Percentiles rank a stretch among this genome's conserved stretches.
Evolutionary conservation across 53 echinoderm and acorn worm genomes (phyloP).

Genomic region (Paracentrotus lividus): DNA sequence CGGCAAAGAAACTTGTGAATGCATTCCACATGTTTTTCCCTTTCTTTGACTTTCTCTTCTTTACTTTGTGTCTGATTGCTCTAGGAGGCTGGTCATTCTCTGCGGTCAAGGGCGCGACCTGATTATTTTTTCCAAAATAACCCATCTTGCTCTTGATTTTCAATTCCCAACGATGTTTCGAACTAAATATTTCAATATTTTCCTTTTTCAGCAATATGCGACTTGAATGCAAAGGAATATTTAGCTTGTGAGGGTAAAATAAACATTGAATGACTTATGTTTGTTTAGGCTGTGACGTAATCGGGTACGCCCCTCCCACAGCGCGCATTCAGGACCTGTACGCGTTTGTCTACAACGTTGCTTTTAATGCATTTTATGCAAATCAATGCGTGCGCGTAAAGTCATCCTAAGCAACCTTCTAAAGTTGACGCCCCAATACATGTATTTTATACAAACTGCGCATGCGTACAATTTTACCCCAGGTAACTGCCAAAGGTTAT

Average conservation of each 20-base stretch:
- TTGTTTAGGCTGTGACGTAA: constrained; percentile 1
- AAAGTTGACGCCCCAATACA: no score
- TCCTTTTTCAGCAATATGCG: not conserved
- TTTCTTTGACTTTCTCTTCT: not conserved
- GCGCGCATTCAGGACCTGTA: not conserved
- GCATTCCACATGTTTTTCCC: not conserved
- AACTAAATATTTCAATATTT: not conserved
- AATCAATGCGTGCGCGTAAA: not conserved
- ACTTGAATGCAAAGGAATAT: not conserved
- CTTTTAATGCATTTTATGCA: not conserved
- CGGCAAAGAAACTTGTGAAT: not conserved
- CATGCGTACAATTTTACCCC: not conserved
- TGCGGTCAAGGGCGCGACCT: not conserved
- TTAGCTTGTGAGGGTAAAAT: not conserved
- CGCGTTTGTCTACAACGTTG: not conserved
- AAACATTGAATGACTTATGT: not conserved
- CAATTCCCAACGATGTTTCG: not conserved
- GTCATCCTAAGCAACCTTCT: no score
- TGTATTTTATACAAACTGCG: not conserved
- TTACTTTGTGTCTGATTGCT: not conserved
- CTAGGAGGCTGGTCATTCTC: constrained; percentile 2
- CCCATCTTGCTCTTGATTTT: not conserved
- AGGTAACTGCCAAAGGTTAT: not conserved
- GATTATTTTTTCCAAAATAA: not conserved
- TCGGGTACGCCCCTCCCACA: not conserved